These are phyloP conservation scores for Zoanthus sociatus DNA, from an alignment of 92 coral and sea anemone genomes.

Conservation along the genomic window DNA sequence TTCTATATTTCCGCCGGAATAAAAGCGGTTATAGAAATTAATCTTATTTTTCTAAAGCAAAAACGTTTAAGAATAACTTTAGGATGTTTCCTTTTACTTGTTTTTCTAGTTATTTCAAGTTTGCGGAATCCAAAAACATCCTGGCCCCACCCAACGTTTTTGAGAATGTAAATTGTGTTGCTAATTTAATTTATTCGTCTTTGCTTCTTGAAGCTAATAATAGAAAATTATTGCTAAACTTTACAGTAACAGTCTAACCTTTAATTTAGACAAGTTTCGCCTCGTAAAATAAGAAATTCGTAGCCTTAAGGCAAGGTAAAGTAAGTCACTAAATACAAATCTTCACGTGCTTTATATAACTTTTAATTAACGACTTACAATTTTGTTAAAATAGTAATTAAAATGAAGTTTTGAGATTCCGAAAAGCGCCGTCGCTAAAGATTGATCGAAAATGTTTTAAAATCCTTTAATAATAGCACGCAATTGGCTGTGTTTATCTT, in stretches of 20 bases:
- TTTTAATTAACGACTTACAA: not conserved
- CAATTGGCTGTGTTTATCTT: not conserved
- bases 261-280: not conserved
- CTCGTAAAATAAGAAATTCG: not conserved
- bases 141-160: not conserved
- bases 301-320: not conserved
- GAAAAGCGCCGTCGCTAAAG: not conserved
- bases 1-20: not conserved
- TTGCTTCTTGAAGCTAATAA: not conserved
- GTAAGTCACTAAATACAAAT: not conserved
- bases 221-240: not conserved
- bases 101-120: not conserved
- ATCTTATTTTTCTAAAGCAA: not conserved
- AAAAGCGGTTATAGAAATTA: not conserved
- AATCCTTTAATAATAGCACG: conserved; percentile 14
- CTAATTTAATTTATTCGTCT: not conserved
- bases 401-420: not conserved
- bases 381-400: not conserved
- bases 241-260: not conserved
- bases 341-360: not conserved
- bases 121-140: not conserved
- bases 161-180: not conserved
- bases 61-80: not conserved
- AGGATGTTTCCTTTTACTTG: not conserved
- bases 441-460: not conserved